Base-by-base conservation (phyloP, 53 echinoderm and acorn worm species). In the Arbacia lixula region DNA sequence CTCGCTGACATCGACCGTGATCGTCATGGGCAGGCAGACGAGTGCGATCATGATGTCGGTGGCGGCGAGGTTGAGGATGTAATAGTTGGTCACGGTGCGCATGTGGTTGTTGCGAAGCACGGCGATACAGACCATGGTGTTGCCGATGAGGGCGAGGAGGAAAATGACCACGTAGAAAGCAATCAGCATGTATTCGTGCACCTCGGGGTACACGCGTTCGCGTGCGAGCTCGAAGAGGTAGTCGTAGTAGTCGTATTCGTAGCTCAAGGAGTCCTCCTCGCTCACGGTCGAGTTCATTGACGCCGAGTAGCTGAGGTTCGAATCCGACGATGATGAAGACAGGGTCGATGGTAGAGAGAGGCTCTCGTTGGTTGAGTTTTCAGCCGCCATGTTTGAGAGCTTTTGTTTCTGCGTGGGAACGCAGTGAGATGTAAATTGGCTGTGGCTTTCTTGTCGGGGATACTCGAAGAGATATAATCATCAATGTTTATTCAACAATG, bases 41-140 rank as follows among this genome's bases (percentile, higher is more conserved):
- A 94, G 2, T 2, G 89, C 72, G 3, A 94, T 91, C 49, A 94
- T 28, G 10, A 94, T 91, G 57, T 94, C 94, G 42, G 91, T 87
- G 6, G 84, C 33, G 1, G 88, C 88, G 43, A 94, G 61, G 72
- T 94, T 94, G 41, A 94, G 86, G 32, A 94, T 94, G 73, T 94
- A 94, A 40, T 91, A 91, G 66, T 94, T 91, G 3, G 94, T 94
- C 6, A 94, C 94, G 3, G 94, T 91, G 32, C 94, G 83, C 94
- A 94, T 94, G 68, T 94, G 94, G 22, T 90, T 86, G 62, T 94
- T 94, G 61, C 66, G 66, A 28, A 94, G 62, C 10, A 94, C 87
- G 11, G 94, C 91, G 60, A 91, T 76, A 60, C 94, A 94, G 36
- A 94, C 94, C 77, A 77, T 77, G 26, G 83, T 52, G 67, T 94